Percentiles rank a stretch among this genome's conserved stretches.
Conservation (phyloP, 1,140 invertebrate genomes). For the Eriosoma lanigerum region DNA sequence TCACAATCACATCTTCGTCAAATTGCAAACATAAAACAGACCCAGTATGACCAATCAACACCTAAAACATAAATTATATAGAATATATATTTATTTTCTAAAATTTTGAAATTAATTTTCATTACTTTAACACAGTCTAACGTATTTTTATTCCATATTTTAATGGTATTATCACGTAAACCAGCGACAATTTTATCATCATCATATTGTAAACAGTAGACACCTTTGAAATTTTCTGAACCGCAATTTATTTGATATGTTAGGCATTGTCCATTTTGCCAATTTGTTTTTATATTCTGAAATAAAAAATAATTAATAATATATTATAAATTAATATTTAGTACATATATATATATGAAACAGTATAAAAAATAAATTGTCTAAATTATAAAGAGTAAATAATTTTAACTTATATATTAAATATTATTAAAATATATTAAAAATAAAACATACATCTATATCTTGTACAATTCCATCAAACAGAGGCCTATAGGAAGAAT, state of each 20-base stretch:
- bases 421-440: not conserved
- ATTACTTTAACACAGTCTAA: constrained; percentile 83
- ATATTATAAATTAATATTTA: too few relatives aligned
- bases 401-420: not conserved
- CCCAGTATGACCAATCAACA: constrained; percentile 94
- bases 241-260: constrained; percentile 97
- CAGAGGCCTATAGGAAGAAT: constrained; percentile 93
- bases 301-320: constrained; percentile 54
- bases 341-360: too few relatives aligned
- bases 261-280: constrained; percentile 93
- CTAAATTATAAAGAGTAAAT: too few relatives aligned
- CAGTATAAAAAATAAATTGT: too few relatives aligned
- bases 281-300: constrained; percentile 95
- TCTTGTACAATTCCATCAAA: constrained; percentile 93
- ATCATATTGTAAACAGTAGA: constrained; percentile 99
- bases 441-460: constrained; percentile 64
- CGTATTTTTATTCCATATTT: constrained; percentile 93
- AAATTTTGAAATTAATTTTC: not conserved
- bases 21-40: constrained; percentile 98
- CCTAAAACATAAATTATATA: constrained; percentile 60
- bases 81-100: not conserved
- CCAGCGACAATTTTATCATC: constrained; percentile 99
- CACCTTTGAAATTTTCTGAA: constrained; percentile 96
- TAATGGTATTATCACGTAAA: constrained; percentile 99
- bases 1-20: constrained; percentile 98